Percentiles rank a stretch among this genome's conserved stretches.
Evolutionary conservation across 2,113 vertebrate species (phyloP).

Genomic region (Crotalus tigris): DNA sequence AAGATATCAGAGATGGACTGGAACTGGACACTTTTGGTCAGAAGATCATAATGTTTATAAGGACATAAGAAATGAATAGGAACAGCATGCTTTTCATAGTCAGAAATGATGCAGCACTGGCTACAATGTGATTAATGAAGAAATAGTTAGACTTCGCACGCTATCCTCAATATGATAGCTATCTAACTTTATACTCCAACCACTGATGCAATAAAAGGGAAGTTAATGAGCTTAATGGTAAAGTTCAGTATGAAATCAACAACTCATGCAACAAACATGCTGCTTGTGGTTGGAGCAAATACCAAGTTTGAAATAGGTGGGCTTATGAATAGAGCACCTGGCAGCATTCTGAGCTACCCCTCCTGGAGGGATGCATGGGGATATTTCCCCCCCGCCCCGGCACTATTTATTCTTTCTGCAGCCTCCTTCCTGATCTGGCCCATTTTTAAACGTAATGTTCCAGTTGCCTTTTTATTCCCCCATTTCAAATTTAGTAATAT

Average conservation of each 20-base stretch:
- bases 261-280: neutral
- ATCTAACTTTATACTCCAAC: neutral
- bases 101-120: neutral
- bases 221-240: neutral
- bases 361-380: neutral
- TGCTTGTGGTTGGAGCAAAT: neutral
- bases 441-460: neutral
- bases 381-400: neutral
- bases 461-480: neutral
- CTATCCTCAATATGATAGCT: neutral
- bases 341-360: neutral
- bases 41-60: neutral
- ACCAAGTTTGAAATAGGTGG: neutral
- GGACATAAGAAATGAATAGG: neutral
- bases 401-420: neutral
- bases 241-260: neutral
- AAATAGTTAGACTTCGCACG: neutral
- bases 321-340: neutral
- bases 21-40: neutral
- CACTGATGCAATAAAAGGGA: neutral
- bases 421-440: neutral
- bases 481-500: neutral
- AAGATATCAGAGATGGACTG: neutral
- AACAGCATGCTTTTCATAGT: neutral
- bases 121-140: neutral